Conservation (phyloP, 2,888 invertebrate genomes). For the Caenorhabditis macrosperma region DNA sequence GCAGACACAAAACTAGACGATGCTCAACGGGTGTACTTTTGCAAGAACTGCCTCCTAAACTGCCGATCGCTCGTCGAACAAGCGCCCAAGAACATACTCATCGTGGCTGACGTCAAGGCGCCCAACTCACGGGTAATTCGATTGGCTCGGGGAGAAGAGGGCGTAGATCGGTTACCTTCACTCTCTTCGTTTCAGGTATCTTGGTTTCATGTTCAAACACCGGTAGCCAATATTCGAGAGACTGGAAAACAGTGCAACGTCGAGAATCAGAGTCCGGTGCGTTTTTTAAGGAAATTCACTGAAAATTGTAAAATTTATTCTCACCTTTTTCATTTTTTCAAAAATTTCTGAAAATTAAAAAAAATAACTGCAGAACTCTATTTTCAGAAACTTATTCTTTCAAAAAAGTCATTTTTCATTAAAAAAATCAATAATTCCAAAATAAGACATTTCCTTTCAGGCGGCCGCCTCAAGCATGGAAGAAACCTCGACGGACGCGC, state of each 20-base stretch:
- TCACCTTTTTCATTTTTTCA: neutral
- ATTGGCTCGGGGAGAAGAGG: neutral
- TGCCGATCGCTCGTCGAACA: conserved; percentile 17
- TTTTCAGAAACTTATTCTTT: too few species aligned
- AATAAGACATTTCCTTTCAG: neutral
- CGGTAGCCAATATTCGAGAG: conserved; percentile 5
- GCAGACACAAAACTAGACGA: conserved; percentile 30
- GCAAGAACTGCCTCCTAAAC: conserved; percentile 32
- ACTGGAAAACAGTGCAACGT: conserved; percentile 47
- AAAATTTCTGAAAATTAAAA: too few species aligned
- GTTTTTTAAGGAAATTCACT: neutral
- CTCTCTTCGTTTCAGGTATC: conserved; percentile 28
- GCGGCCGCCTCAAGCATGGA: conserved; percentile 6
- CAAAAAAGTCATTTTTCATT: neutral
- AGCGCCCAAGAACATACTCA: conserved; percentile 37
- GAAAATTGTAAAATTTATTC: neutral
- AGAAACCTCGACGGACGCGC: conserved; percentile 53
- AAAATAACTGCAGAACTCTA: too few species aligned
- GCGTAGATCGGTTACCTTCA: neutral
- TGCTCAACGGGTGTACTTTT: conserved; percentile 44
- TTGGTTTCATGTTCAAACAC: conserved; percentile 33
- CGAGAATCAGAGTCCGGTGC: conserved; percentile 24
- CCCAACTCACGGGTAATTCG: conserved; percentile 29
- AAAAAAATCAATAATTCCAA: neutral
- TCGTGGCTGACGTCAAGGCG: conserved; percentile 33